Percentiles rank a stretch among this genome's conserved stretches.
phyloP scores from a whole-genome alignment of 2,113 vertebrate genomes.

The Osmerus eperlanus region DNA sequence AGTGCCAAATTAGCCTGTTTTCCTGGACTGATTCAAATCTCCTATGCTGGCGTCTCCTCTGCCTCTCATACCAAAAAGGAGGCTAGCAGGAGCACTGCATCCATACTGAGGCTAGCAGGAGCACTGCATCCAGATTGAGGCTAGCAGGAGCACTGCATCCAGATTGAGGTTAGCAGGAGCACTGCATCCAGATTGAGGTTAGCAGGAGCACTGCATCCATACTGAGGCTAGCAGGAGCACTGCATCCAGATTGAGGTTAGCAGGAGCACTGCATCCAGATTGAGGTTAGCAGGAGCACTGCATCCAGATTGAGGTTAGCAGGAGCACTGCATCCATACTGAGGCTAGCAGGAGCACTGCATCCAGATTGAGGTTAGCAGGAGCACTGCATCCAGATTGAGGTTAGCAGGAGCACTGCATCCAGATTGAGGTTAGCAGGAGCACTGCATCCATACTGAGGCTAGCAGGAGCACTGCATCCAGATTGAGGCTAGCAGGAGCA shows the following conservation, averaged over 20 bases:
- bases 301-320: too few species aligned
- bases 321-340: too few species aligned
- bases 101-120: neutral
- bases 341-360: too few species aligned
- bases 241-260: neutral
- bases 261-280: neutral
- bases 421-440: too few species aligned
- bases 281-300: neutral
- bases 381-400: too few species aligned
- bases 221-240: too few species aligned
- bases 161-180: neutral
- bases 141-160: neutral
- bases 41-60: constrained; percentile 8
- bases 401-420: too few species aligned
- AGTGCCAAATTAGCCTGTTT: constrained; percentile 33
- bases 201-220: too few species aligned
- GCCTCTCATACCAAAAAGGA: constrained; percentile 4
- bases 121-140: neutral
- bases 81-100: neutral
- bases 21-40: constrained; percentile 24
- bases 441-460: too few species aligned
- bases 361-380: too few species aligned
- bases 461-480: neutral
- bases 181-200: neutral
- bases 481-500: neutral